A percentile compares a stretch with the other conserved stretches of the same genome.
These are phyloP conservation scores for Scaptomyza cyrtandrae DNA, from an alignment of 2,888 invertebrate genomes.

Conservation along the genomic window DNA sequence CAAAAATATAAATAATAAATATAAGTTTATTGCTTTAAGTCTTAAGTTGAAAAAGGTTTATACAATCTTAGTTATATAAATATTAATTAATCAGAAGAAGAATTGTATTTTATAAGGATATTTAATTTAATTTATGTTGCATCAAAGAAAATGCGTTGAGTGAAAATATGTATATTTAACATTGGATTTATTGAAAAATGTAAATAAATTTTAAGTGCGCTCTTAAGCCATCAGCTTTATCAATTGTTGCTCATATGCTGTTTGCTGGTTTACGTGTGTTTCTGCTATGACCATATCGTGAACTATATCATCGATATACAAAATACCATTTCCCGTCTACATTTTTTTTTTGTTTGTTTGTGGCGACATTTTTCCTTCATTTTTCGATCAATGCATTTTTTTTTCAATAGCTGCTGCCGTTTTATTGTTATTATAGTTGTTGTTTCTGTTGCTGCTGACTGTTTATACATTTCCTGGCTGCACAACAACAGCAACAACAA, in stretches of 20 bases:
- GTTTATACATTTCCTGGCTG: conserved; percentile 60
- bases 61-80: no score
- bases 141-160: no score
- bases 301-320: conserved; percentile 62
- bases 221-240: neutral
- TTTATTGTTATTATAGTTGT: conserved; percentile 37
- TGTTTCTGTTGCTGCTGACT: conserved; percentile 27
- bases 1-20: no score
- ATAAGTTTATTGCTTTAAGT: no score
- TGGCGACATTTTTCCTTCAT: conserved; percentile 44
- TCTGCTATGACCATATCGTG: conserved; percentile 53
- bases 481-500: conserved; percentile 42
- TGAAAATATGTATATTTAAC: neutral
- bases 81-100: no score
- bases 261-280: conserved; percentile 5
- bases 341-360: conserved; percentile 55
- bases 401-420: conserved; percentile 12
- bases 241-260: neutral
- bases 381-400: conserved; percentile 10
- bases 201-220: neutral
- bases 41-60: no score
- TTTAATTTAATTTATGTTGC: no score
- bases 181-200: neutral
- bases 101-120: no score
- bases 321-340: conserved; percentile 61